Evolutionary conservation across 2,113 vertebrate genomes (phyloP), one percentile per base, ranked within the genome.

Genomic region (Girardinichthys multiradiatus): DNA sequence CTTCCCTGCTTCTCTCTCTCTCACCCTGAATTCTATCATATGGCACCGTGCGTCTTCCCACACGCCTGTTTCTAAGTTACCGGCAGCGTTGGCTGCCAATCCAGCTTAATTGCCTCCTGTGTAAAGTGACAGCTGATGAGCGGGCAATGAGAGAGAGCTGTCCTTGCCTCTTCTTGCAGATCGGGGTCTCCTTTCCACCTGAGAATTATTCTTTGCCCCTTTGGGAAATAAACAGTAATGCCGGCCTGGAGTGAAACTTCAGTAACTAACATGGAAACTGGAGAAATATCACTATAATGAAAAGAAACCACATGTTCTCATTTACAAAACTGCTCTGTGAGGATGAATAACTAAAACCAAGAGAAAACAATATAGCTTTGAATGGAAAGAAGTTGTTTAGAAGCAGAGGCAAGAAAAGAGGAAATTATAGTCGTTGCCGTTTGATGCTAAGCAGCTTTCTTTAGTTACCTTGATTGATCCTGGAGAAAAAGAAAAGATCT

Each of bases 41-140:
- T 83, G 88, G 83, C 82, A 71, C 89, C 76, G 66, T 73, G 74
- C 76, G 45, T 87, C 85, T 89, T 54, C 89, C 90, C 81, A 85
- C 82, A 86, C 35, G 85, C 82, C 88, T 85, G 90, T 92, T 89
- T 88, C 90, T 77, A 89, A 93, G 91, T 87, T 90, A 92, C 86
- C 87, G 35, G 80, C 86, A 64, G 81, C 33, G 26, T 62, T 61
- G 70, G 73, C 88, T 90, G 90, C 81, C 92, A 91, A 79, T 93
- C 90, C 66, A 1, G n/a, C 77, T 84, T 91, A 90, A 90, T 88
- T 91, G 86, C 84, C 90, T 87, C 80, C 81, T 77, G 77, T 82
- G 86, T 78, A 80, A 79, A 87, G 86, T 86, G 85, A 86, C 51
- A 59, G 77, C 87, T 76, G 67, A 84, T 60, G 75, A 72, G 79